Percentiles rank a stretch among this genome's conserved stretches.
These are phyloP conservation scores for Sisor rabdophorus DNA, from an alignment of 2,113 vertebrate species.

Conservation along the genomic window DNA sequence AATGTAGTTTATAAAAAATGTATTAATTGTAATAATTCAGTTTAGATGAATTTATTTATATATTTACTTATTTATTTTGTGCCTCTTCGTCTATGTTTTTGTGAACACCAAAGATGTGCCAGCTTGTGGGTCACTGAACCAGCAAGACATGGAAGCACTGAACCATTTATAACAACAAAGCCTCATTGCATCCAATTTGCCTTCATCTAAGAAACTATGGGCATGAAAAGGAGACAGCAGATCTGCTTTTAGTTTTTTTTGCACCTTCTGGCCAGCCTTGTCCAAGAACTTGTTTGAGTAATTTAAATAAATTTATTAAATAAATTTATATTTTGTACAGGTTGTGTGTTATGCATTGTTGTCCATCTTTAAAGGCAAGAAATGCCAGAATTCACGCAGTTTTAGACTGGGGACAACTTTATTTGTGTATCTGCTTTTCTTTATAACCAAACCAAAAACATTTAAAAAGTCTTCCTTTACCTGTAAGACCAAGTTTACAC, in stretches of 20 bases:
- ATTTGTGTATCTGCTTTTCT: not conserved
- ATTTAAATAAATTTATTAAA: no score
- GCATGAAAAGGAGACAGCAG: not conserved
- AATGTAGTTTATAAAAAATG: not conserved
- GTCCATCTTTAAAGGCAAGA: not conserved
- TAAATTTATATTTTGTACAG: not conserved
- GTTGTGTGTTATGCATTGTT: not conserved
- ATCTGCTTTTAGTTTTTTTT: not conserved
- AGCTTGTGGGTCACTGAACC: constrained; percentile 8
- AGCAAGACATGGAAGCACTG: constrained; percentile 6
- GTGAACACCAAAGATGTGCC: not conserved
- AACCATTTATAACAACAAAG: constrained; percentile 3
- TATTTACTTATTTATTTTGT: not conserved
- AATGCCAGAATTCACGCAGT: not conserved
- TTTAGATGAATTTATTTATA: not conserved
- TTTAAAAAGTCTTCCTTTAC: not conserved
- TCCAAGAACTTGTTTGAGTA: not conserved
- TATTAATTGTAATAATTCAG: not conserved
- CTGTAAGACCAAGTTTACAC: not conserved
- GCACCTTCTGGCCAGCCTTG: not conserved
- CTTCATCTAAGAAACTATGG: not conserved
- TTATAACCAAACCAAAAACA: not conserved
- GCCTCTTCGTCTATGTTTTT: not conserved
- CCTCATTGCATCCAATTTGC: constrained; percentile 10
- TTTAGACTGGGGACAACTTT: not conserved